A percentile compares a stretch with the other conserved stretches of the same genome.
Evolutionary conservation across 2,113 vertebrate species (phyloP).

Genomic region (Myotis yumanensis): DNA sequence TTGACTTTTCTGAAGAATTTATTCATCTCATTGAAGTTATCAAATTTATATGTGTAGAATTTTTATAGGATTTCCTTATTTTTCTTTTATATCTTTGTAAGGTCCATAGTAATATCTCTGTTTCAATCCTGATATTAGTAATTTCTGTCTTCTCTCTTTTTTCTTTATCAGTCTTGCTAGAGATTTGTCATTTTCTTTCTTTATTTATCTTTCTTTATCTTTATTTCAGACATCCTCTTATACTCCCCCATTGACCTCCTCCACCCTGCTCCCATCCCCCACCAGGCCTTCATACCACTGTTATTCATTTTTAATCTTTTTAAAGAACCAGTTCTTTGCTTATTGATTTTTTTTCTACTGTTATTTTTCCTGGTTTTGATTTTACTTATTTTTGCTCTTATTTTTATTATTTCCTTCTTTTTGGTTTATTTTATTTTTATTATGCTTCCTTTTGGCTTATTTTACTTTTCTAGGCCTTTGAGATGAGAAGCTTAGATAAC

Average conservation of each 20-base stretch:
- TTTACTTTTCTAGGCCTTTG: background rate
- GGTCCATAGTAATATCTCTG: background rate
- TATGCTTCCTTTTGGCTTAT: background rate
- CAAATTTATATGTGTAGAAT: background rate
- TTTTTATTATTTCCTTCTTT: background rate
- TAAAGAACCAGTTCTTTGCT: background rate
- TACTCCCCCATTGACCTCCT: no score
- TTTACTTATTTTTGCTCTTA: background rate
- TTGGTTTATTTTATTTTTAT: background rate
- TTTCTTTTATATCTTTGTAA: background rate
- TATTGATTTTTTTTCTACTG: background rate
- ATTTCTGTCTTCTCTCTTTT: background rate
- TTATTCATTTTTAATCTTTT: background rate
- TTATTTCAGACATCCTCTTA: no score
- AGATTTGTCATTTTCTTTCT: background rate
- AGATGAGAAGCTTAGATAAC: background rate
- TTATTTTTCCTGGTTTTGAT: background rate
- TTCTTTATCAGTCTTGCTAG: background rate
- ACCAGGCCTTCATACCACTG: no score
- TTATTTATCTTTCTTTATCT: no score
- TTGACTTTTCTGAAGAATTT: background rate
- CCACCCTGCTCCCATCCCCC: no score
- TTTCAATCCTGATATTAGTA: background rate
- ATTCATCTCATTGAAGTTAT: background rate
- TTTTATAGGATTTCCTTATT: background rate